Evolutionary conservation across 2,888 invertebrate genomes (phyloP), one percentile per base, ranked within the genome.

Genomic region (Rhamphomyia laevipes): DNA sequence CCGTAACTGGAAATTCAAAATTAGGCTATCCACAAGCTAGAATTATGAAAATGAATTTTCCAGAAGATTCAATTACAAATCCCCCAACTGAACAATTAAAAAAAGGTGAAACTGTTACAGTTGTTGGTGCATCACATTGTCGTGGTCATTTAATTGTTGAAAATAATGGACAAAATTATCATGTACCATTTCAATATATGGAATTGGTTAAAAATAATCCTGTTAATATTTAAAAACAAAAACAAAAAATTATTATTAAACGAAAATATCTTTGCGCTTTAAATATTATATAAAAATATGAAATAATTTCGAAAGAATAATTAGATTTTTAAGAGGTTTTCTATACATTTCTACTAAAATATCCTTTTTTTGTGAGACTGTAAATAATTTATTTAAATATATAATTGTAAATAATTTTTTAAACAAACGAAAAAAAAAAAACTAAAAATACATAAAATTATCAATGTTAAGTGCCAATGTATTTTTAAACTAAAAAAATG

Each of bases 21-120:
- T 74, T 92, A 57, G 86, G 88, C 59, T 94, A 93, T 74, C 94
- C 94, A 55, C 94, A 94, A 73, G 86, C 84, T 58, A 80, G 94
- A 64, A 76, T 87, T 51, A 90, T 94, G 86, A 88, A 88, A 72
- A 85, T 86, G 77, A 84, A 85, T 58, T 94, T 86, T 74, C 83
- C 84, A 57, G 83, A 82, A 77, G 70, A 70, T 57, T 64, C 67
- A 27, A 58, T 63, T 35, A 59, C 63, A 51, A 67, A 64, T 61
- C 60, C 66, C 47, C 54, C 21, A 9, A 38, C 43, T 12, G 70
- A 73, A 51, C 78, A 81, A 45, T 67, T 86, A 50, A 76, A 83
- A 61, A 85, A 87, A 69, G 92, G 93, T 49, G 91, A 92, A 68
- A 76, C 82, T 45, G 93, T 95, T 55, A 76, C 86, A 50, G 93